These are phyloP conservation scores for Tricholauxania praeusta DNA, from an alignment of 2,888 invertebrate genomes.

Conservation along the genomic window DNA sequence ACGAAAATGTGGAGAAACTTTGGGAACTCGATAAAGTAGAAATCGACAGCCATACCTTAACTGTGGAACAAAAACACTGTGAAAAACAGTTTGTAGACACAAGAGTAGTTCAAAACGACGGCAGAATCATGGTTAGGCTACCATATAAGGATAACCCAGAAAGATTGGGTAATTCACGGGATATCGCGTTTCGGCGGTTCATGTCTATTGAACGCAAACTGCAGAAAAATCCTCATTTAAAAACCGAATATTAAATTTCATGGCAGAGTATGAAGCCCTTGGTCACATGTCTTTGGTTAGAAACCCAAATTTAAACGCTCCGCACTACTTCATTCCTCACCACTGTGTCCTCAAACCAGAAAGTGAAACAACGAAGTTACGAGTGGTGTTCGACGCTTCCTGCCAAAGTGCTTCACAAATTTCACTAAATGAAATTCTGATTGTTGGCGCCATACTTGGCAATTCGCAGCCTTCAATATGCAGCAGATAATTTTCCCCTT, in stretches of 20 bases:
- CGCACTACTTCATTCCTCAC: constrained; percentile 36
- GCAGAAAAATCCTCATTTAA: constrained; percentile 31
- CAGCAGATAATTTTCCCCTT: constrained; percentile 20
- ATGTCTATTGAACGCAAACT: constrained; percentile 39
- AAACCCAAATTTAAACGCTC: background rate
- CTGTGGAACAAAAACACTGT: constrained; percentile 36
- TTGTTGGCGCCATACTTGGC: constrained; percentile 20
- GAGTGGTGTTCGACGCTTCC: constrained; percentile 41
- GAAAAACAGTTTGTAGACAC: constrained; percentile 40
- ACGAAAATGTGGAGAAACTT: constrained; percentile 27
- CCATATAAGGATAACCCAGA: constrained; percentile 34
- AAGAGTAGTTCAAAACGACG: constrained; percentile 27
- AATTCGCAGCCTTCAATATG: constrained; percentile 14
- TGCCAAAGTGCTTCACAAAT: constrained; percentile 1
- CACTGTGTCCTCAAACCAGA: constrained; percentile 37
- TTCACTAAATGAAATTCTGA: constrained; percentile 35
- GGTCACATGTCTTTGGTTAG: constrained; percentile 25
- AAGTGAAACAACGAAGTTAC: constrained; percentile 36
- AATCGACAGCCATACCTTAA: background rate
- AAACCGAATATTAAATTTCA: constrained; percentile 32
- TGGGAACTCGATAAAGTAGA: constrained; percentile 28
- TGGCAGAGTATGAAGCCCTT: constrained; percentile 30
- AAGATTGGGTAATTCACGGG: constrained; percentile 40
- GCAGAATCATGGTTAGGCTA: constrained; percentile 38
- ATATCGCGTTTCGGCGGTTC: constrained; percentile 40